Percentiles rank a stretch among this genome's conserved stretches.
Evolutionary conservation across 2,797 vertebrate genomes (phyloP).

Genomic region (Molossus molossus): DNA sequence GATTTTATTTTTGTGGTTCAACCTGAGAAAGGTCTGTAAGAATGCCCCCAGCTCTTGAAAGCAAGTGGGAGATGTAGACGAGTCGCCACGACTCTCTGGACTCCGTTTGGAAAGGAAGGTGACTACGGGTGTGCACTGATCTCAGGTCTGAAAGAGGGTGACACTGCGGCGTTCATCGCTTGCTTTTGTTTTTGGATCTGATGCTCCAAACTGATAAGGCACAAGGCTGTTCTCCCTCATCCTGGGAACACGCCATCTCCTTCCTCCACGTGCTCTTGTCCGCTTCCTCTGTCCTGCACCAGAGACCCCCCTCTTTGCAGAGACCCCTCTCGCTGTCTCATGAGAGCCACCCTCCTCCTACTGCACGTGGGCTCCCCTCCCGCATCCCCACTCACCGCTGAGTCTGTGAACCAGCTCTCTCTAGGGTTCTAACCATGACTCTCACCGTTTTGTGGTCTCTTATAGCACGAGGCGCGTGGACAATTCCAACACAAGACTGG

Average conservation of each 20-base stretch:
- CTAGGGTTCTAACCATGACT: not conserved
- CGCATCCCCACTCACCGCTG: not conserved
- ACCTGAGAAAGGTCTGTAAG: not conserved
- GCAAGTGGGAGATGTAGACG: not conserved
- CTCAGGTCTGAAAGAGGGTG: not conserved
- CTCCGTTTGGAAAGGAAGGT: not conserved
- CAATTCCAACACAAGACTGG: slow-evolving; percentile 97
- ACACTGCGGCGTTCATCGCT: not conserved
- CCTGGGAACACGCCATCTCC: not conserved
- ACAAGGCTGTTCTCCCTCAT: not conserved
- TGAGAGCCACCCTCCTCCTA: rapidly evolving
- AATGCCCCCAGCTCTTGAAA: not conserved
- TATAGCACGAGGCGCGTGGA: slow-evolving; percentile 96
- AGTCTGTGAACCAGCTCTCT: not conserved
- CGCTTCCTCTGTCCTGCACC: not conserved
- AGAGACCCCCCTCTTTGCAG: not conserved
- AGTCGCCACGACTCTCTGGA: not conserved
- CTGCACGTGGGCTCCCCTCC: not conserved
- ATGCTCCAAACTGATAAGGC: not conserved
- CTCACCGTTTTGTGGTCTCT: slow-evolving; percentile 62
- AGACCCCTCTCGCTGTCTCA: no score
- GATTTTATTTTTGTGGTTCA: not conserved
- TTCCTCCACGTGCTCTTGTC: rapidly evolving
- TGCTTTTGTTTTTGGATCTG: not conserved
- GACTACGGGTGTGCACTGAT: rapidly evolving